A percentile compares a stretch with the other conserved stretches of the same genome.
These are phyloP conservation scores for Mizuhopecten yessoensis DNA, from an alignment of 1,140 invertebrate genomes.

Conservation along the genomic window DNA sequence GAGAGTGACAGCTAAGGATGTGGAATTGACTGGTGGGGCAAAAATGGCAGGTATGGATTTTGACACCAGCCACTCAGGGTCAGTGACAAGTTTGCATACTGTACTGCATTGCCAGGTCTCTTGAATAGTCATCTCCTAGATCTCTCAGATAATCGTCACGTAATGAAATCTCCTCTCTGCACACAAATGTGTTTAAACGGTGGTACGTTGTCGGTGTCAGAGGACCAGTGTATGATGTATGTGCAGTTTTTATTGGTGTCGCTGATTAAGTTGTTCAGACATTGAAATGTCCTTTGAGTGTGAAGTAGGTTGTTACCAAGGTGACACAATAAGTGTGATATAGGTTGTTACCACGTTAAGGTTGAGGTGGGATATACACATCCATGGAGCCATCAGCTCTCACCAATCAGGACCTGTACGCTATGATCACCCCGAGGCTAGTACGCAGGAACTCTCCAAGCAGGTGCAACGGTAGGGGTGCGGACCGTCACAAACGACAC, in stretches of 20 bases:
- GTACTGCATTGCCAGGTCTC: neutral
- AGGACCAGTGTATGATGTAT: neutral
- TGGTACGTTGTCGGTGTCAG: neutral
- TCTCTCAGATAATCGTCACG: neutral
- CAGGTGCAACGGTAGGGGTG: neutral
- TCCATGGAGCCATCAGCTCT: neutral
- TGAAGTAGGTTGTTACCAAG: constrained; percentile 5
- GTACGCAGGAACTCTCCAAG: neutral
- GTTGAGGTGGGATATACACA: neutral
- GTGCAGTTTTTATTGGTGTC: constrained; percentile 12
- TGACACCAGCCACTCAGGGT: neutral
- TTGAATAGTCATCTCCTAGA: neutral
- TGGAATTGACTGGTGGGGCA: neutral
- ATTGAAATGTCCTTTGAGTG: neutral
- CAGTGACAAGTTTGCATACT: constrained; percentile 25
- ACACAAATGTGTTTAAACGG: constrained; percentile 24
- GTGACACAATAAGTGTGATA: neutral
- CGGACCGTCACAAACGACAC: neutral
- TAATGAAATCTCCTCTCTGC: constrained; percentile 7
- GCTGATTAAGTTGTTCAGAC: neutral
- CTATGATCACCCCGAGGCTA: neutral
- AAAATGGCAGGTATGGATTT: constrained; percentile 30
- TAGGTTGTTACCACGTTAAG: neutral
- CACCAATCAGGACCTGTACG: neutral
- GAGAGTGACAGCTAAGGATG: neutral